Evolutionary conservation across 2,888 invertebrate genomes (phyloP).

Genomic region (Cancer borealis): DNA sequence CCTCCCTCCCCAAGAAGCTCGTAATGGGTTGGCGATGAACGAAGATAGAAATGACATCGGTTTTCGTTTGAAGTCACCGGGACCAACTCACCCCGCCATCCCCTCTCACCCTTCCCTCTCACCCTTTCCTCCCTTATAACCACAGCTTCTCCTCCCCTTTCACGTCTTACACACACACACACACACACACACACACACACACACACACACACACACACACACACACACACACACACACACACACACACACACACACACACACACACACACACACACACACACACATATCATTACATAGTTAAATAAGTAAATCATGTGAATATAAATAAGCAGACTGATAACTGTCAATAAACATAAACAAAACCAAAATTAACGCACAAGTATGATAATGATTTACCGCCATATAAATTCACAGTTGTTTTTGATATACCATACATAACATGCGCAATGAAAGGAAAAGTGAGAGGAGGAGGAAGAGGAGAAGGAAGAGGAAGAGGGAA

Average conservation of each 20-base stretch:
- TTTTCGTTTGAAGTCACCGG: conserved; percentile 24
- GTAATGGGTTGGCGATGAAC: conserved; percentile 6
- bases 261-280: conserved; percentile 57
- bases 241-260: conserved; percentile 45
- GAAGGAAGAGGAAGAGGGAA: neutral
- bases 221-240: conserved; percentile 25
- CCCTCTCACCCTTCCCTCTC: neutral
- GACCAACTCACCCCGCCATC: neutral
- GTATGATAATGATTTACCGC: neutral
- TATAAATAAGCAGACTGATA: neutral
- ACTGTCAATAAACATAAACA: neutral
- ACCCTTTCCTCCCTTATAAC: neutral
- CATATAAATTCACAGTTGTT: too few relatives aligned
- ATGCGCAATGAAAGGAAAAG: neutral
- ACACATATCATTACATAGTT: neutral
- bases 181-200: conserved; percentile 49
- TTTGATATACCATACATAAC: too few relatives aligned
- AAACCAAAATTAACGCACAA: neutral
- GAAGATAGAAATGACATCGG: neutral
- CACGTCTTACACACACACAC: conserved; percentile 28
- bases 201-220: conserved; percentile 42
- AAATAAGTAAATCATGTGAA: neutral
- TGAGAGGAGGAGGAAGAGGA: neutral
- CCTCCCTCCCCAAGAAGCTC: neutral
- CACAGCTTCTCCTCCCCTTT: neutral